Conservation (phyloP, 2,797 vertebrate genomes). For the Xenopus petersii region DNA sequence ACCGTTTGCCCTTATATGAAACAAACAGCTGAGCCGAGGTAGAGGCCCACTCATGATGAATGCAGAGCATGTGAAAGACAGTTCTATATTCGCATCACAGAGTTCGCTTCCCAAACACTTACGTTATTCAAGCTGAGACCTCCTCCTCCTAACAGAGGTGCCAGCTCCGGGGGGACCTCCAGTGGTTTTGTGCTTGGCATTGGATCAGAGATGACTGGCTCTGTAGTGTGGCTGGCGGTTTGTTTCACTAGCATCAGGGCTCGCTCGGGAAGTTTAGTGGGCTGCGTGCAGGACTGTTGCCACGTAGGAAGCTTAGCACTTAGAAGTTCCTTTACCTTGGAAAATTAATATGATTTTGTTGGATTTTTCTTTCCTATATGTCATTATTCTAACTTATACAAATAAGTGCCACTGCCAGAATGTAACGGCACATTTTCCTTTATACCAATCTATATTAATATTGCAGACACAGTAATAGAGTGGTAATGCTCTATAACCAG, state of each 20-base stretch:
- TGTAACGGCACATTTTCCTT: too few relatives aligned
- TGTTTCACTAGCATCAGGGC: constrained; percentile 77
- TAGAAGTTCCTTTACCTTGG: constrained; percentile 78
- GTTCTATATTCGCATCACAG: too few relatives aligned
- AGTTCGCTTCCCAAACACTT: constrained; percentile 3
- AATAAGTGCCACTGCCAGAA: too few relatives aligned
- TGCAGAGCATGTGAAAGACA: too few relatives aligned
- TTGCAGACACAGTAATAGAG: too few relatives aligned
- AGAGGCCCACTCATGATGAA: too few relatives aligned
- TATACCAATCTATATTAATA: too few relatives aligned
- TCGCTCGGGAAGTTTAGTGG: constrained; percentile 76
- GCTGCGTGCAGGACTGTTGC: constrained; percentile 78
- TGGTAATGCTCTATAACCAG: too few relatives aligned
- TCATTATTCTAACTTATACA: too few relatives aligned
- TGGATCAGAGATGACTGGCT: constrained; percentile 48
- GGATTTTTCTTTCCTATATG: too few relatives aligned
- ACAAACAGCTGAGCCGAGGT: too few relatives aligned
- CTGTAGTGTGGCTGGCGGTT: constrained; percentile 71
- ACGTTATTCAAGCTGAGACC: constrained; percentile 47
- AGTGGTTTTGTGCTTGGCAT: constrained; percentile 42
- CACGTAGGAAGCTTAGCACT: constrained; percentile 77
- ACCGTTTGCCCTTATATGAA: too few relatives aligned
- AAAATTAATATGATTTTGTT: neutral
- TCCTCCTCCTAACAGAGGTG: constrained; percentile 37
- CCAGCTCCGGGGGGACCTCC: constrained; percentile 46